These are phyloP conservation scores for Petrocephalus schoutedeni DNA, from an alignment of 2,797 vertebrate genomes.

Conservation along the genomic window DNA sequence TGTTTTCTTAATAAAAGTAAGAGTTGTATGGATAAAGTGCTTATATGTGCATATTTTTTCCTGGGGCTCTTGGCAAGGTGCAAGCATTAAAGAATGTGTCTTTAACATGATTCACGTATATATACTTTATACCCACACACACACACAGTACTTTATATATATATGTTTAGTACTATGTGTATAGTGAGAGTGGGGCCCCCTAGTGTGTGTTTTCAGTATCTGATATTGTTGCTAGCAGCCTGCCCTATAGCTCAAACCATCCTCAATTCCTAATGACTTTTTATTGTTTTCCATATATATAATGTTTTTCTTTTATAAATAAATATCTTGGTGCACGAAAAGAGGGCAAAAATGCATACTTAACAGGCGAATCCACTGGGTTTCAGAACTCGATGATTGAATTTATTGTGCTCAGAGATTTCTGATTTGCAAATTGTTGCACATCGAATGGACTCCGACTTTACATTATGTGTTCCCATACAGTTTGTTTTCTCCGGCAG, in stretches of 20 bases:
- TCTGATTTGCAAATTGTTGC: background rate
- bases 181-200: background rate
- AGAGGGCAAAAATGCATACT: background rate
- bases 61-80: background rate
- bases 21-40: slow-evolving; percentile 24
- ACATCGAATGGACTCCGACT: background rate
- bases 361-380: background rate
- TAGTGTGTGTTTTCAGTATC: background rate
- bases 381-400: background rate
- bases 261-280: background rate
- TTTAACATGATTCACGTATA: background rate
- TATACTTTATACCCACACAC: background rate
- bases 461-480: background rate
- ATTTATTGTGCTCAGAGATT: background rate
- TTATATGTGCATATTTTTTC: slow-evolving; percentile 18
- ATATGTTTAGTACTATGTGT: background rate
- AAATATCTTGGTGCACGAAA: background rate
- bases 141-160: background rate
- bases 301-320: background rate
- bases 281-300: background rate
- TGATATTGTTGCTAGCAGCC: background rate
- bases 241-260: background rate
- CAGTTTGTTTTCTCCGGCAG: background rate
- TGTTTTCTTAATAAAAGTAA: slow-evolving; percentile 28
- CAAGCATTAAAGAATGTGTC: background rate